Percentiles rank a stretch among this genome's conserved stretches.
phyloP scores from a whole-genome alignment of 1,140 invertebrate species.

The Venustaconcha ellipsiformis region DNA sequence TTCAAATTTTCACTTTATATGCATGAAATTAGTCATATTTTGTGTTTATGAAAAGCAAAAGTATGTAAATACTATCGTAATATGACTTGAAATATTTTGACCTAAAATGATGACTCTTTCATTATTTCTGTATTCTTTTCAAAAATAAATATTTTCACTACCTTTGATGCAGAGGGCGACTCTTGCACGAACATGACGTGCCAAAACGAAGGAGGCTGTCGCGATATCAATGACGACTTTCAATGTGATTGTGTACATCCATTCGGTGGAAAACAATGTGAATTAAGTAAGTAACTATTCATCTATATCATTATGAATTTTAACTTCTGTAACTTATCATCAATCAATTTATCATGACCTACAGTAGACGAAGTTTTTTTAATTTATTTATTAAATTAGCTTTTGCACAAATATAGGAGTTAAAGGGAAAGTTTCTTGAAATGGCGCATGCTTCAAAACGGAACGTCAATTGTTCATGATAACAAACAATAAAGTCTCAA shows the following conservation, averaged over 20 bases:
- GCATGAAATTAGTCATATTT: neutral
- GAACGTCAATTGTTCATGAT: no score
- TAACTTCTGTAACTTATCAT: no score
- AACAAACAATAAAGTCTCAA: no score
- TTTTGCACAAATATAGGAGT: no score
- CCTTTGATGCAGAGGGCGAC: conserved; percentile 10
- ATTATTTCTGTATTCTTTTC: neutral
- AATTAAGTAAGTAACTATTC: conserved; percentile 13
- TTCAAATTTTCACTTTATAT: neutral
- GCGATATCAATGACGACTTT: conserved; percentile 21
- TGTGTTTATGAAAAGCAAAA: neutral
- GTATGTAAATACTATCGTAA: neutral
- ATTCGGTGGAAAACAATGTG: conserved; percentile 32
- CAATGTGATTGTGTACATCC: conserved; percentile 31
- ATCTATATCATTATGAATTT: no score
- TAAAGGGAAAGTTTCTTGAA: no score
- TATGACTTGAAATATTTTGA: neutral
- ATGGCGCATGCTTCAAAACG: no score
- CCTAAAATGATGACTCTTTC: neutral
- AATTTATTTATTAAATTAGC: no score
- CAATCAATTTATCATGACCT: no score
- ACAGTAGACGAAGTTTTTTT: no score
- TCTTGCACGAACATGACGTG: conserved; percentile 28
- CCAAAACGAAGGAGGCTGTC: conserved; percentile 32
- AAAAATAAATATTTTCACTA: neutral